Conservation (phyloP, 2,113 vertebrate species). For the Psittacula cyanocephala region DNA sequence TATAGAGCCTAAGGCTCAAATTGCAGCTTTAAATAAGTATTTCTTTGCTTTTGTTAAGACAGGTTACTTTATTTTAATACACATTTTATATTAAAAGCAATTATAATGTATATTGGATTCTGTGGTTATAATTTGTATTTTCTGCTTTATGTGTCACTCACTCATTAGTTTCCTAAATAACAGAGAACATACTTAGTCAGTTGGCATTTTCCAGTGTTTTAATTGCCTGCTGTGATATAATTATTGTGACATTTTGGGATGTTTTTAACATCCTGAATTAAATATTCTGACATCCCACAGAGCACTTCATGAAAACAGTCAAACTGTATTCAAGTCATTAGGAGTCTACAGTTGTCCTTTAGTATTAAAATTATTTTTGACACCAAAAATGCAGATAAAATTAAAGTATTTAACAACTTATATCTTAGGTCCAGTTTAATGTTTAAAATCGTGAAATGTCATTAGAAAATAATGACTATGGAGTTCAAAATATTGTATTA, state of each 20-base stretch:
- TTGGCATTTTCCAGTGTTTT: conserved; percentile 90
- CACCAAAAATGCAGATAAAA: conserved; percentile 74
- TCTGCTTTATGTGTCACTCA: conserved; percentile 81
- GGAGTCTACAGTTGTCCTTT: conserved; percentile 82
- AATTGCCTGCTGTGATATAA: conserved; percentile 93
- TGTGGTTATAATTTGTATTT: conserved; percentile 68
- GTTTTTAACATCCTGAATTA: conserved; percentile 92
- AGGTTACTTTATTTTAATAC: conserved; percentile 42
- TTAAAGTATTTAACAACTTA: conserved; percentile 73
- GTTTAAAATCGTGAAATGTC: conserved; percentile 40
- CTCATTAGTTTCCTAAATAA: conserved; percentile 87
- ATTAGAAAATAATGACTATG: conserved; percentile 14
- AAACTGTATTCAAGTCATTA: conserved; percentile 85
- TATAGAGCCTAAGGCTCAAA: conserved; percentile 7
- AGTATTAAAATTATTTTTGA: conserved; percentile 79
- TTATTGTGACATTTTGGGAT: conserved; percentile 92
- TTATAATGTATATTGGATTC: conserved; percentile 61
- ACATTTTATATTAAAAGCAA: conserved; percentile 59
- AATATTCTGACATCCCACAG: conserved; percentile 91
- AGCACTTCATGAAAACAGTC: conserved; percentile 87
- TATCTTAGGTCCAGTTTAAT: conserved; percentile 54
- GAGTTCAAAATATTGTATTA: background rate
- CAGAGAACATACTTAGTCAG: conserved; percentile 85
- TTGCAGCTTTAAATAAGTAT: background rate
- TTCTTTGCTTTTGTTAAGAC: conserved; percentile 12